Conservation (phyloP, 2,797 vertebrate genomes). For the Malurus leucopterus region DNA sequence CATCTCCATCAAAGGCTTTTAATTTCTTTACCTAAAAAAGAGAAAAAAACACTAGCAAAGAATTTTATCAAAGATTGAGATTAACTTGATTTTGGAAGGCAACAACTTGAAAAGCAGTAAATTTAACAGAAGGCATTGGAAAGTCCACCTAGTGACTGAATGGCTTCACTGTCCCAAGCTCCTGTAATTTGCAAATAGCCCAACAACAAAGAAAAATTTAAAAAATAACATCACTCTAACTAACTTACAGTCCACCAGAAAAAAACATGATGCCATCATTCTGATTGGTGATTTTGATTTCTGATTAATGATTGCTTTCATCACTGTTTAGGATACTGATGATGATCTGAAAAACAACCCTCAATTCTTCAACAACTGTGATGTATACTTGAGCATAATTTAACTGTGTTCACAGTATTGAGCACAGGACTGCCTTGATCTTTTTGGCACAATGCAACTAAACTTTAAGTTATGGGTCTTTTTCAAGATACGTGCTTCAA, state of each 20-base stretch:
- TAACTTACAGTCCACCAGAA: background rate
- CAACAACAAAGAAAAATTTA: background rate
- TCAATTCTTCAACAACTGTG: background rate
- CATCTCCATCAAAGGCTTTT: constrained; percentile 86
- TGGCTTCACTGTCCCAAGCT: background rate
- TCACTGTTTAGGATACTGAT: background rate
- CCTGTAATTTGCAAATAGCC: background rate
- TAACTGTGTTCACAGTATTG: background rate
- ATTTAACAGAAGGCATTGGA: background rate
- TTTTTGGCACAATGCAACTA: background rate
- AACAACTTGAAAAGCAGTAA: background rate
- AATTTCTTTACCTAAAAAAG: constrained; percentile 88
- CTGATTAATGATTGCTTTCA: background rate
- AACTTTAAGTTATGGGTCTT: accelerated
- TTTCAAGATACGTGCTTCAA: background rate
- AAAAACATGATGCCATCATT: background rate
- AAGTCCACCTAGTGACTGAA: background rate
- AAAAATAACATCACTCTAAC: background rate
- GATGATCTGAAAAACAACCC: background rate
- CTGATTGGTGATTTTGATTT: background rate
- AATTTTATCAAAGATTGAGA: background rate
- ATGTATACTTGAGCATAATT: background rate
- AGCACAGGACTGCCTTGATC: background rate
- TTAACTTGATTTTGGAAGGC: constrained; percentile 1
- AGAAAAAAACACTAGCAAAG: constrained; percentile 30